Evolutionary conservation across 1,140 invertebrate genomes (phyloP).

Genomic region (Neuroterus valhalla): DNA sequence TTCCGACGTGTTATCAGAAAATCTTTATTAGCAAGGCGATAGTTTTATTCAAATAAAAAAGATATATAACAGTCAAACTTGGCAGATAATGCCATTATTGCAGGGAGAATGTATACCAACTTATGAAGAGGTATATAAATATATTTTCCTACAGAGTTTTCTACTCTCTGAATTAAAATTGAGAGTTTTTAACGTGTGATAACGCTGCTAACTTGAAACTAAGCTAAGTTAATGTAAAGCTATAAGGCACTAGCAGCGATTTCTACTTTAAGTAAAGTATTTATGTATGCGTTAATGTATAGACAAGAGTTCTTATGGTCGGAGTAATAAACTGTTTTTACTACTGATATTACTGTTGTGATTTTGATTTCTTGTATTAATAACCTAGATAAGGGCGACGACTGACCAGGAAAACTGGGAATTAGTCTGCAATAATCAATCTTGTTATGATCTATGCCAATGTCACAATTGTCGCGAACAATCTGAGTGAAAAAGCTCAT

Average conservation of each 20-base stretch:
- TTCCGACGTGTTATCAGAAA: no score
- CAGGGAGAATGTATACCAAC: neutral
- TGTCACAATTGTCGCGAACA: no score
- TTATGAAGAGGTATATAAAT: neutral
- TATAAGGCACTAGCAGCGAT: neutral
- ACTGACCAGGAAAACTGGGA: no score
- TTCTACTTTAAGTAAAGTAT: conserved; percentile 13
- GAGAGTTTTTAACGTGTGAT: conserved; percentile 19
- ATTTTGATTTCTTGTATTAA: neutral
- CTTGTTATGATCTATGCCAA: no score
- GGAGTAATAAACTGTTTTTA: conserved; percentile 22
- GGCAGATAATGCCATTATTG: neutral
- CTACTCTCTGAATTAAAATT: conserved; percentile 11
- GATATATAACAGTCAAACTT: neutral
- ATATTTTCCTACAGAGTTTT: conserved; percentile 27
- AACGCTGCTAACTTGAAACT: conserved; percentile 1
- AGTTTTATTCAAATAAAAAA: neutral
- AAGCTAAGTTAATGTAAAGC: neutral
- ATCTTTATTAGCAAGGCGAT: neutral
- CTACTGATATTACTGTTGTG: neutral
- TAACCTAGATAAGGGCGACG: no score
- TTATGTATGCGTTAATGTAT: conserved; percentile 19
- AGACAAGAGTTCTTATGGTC: conserved; percentile 18
- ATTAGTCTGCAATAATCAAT: no score
- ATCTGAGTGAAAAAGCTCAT: no score